Conservation (phyloP, 1,140 invertebrate species). For the Sminthurides bifidus region DNA sequence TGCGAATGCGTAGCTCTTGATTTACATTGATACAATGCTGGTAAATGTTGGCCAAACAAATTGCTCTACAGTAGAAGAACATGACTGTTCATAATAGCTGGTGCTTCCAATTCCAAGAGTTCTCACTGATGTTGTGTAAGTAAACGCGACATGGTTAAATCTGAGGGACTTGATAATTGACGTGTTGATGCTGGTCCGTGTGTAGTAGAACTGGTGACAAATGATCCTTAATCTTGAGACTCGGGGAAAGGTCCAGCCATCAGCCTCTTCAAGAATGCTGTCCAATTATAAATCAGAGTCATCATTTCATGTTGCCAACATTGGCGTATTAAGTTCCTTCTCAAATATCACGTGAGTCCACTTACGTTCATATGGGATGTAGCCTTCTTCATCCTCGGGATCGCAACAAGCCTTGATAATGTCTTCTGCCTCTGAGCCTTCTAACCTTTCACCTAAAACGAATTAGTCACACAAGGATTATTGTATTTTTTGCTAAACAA, state of each 20-base stretch:
- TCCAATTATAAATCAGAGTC: not conserved
- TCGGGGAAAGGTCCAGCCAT: slow-evolving; percentile 39
- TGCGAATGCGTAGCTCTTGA: no score
- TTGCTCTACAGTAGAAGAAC: no score
- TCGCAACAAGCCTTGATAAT: slow-evolving; percentile 79
- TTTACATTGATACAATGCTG: no score
- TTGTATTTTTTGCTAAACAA: no score
- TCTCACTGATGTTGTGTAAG: no score
- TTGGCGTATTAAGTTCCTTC: not conserved
- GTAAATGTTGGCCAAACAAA: no score
- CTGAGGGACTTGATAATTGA: no score
- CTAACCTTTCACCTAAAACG: slow-evolving; percentile 70
- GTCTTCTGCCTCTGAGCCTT: slow-evolving; percentile 66
- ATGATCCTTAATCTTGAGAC: slow-evolving; percentile 14
- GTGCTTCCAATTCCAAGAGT: no score
- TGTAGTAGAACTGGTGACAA: no score
- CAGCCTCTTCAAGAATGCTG: slow-evolving; percentile 38
- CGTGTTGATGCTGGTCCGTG: no score
- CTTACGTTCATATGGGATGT: slow-evolving; percentile 88
- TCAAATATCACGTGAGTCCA: not conserved
- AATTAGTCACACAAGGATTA: not conserved
- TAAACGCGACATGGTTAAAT: no score
- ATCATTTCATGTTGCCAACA: slow-evolving; percentile 2
- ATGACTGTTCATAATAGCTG: no score
- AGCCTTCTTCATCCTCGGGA: slow-evolving; percentile 85